Evolutionary conservation across 2,797 vertebrate species (phyloP).

Genomic region (Scomberomorus guttatus): DNA sequence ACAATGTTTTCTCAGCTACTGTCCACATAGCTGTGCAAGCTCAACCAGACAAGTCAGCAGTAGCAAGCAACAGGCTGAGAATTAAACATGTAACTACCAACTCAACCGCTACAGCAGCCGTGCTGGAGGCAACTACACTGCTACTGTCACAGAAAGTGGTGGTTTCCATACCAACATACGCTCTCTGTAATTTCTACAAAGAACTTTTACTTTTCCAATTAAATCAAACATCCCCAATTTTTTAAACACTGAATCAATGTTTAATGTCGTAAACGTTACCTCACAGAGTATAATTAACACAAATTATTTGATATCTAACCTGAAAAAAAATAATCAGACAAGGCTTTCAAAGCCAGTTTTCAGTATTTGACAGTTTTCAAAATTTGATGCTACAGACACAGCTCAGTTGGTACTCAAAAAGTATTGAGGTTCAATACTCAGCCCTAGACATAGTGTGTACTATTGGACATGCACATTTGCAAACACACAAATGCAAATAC

Average conservation of each 20-base stretch:
- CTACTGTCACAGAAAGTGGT: background rate
- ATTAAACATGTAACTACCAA: background rate
- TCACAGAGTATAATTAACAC: background rate
- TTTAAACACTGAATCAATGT: background rate
- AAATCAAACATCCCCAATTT: background rate
- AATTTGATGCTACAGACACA: background rate
- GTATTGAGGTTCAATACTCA: background rate
- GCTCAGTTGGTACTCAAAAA: background rate
- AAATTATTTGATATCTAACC: background rate
- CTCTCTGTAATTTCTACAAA: background rate
- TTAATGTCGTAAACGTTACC: background rate
- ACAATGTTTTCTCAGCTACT: no score
- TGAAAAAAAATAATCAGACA: background rate
- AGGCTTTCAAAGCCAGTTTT: background rate
- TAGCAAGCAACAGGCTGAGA: constrained; percentile 39
- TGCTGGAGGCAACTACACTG: background rate
- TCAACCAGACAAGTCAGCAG: no score
- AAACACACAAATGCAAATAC: constrained; percentile 41
- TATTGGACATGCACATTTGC: constrained; percentile 20
- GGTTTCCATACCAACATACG: background rate
- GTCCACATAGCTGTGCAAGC: no score
- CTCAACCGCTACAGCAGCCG: background rate
- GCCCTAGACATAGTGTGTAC: background rate
- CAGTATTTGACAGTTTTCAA: background rate
- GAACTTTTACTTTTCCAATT: background rate